Conservation (phyloP, 1,140 invertebrate species). For the Halictus rubicundus region DNA sequence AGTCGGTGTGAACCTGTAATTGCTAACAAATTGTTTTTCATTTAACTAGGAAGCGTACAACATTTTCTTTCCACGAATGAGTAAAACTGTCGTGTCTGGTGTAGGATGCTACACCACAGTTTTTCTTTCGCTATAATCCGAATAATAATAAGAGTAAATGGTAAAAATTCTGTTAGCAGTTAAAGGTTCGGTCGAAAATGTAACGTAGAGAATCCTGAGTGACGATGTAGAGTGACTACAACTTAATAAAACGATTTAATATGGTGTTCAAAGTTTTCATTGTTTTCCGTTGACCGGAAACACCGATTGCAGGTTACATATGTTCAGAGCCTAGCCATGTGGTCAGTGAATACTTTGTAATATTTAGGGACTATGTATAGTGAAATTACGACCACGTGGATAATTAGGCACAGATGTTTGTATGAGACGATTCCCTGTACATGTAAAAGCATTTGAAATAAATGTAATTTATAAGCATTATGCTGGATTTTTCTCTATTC, state of each 20-base stretch:
- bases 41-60: background rate
- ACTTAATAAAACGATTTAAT: constrained; percentile 14
- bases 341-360: constrained; percentile 39
- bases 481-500: background rate
- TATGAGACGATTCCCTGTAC: constrained; percentile 49
- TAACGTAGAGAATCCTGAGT: constrained; percentile 18
- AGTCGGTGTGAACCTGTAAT: constrained; percentile 12
- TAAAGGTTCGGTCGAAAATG: constrained; percentile 17
- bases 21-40: constrained; percentile 15
- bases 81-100: background rate
- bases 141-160: background rate
- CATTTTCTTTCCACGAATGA: background rate
- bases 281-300: constrained; percentile 43
- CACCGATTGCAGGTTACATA: constrained; percentile 44
- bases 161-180: constrained; percentile 17
- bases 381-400: constrained; percentile 26
- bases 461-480: constrained; percentile 28
- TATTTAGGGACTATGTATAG: background rate
- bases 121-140: no score
- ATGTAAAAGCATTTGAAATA: constrained; percentile 49
- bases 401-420: constrained; percentile 52
- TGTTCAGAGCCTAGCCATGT: constrained; percentile 30
- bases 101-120: background rate
- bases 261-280: constrained; percentile 24
- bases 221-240: constrained; percentile 7